Evolutionary conservation across 2,797 vertebrate species (phyloP), one percentile per base, ranked within the genome.

Genomic region (Bovichtus variegatus): DNA sequence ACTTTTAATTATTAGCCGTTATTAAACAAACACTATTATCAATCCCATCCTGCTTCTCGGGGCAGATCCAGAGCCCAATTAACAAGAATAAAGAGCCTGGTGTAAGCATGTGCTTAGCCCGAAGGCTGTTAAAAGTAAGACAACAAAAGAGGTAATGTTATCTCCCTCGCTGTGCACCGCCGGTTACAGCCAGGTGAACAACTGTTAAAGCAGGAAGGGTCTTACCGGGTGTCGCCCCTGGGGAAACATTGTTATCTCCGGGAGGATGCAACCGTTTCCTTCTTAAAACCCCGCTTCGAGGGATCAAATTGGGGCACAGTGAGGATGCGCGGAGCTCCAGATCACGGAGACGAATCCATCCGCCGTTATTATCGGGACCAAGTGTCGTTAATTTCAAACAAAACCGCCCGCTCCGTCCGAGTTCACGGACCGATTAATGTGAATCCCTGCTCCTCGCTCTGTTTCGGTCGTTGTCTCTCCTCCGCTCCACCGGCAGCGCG

Each of bases 191-290:
- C 55, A 79, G 80, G 77, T 81, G 66, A 76, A 62, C 36, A 46
- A 57, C 64, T 64, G 58, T 18, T 41, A 15, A 46, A 62, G 65
- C 58, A 62, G 29, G 57, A 70, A 54, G 61, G 49, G 79, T 82
- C 97, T 97, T 95, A 97, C 97, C 92, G 97, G 97, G 92, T 97
- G 97, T 93, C 97, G 96, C 94, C 97, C 97, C 93, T 98, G 97
- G 77, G 97, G 97, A 87, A 98, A 98, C 97, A 98, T 98, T 68
- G 92, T 94, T 89, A 78, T 90, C 87, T 94, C 92, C 87, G 80
- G 58, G 85, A 88, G 91, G 93, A 83, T 77, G 87, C 78, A 72
- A 88, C 92, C 67, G 91, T 71, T 89, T 90, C 81, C 85, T 92
- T 86, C 85, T 68, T 57, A 62, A 81, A 85, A 53, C 46, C 80